Base-by-base conservation (phyloP, 2,888 invertebrate species). In the Parapristionchus giblindavisi region DNA sequence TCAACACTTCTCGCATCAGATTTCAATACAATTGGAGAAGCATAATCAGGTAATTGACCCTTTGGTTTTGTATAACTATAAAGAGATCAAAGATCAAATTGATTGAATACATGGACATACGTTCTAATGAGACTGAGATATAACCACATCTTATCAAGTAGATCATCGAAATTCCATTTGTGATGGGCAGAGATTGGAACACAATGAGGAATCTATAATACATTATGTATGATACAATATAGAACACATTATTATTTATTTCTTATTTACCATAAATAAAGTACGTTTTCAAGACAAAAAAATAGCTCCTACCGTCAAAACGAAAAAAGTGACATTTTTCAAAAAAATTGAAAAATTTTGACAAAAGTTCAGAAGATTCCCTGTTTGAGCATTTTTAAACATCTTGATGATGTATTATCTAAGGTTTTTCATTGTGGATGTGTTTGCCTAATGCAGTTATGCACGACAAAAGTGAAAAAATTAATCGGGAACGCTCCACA, bases 181-280 rank as follows among this genome's bases (percentile, higher is more conserved):
- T 99, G 97, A 90, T 99, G 98, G 29, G 99, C 99, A 34, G 98
- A 99, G 84, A 99, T 97, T 0, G 99, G 99, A n/a, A 99, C 98
- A 88, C 96, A 96, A 89, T 99, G 99, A 0, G 99, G 99, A 87
- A 99, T 96, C 91, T 72, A 24, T n/a, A n/a, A n/a, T n/a, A n/a
- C n/a, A n/a, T n/a, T n/a, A n/a, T n/a, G n/a, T n/a, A n/a, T n/a
- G n/a, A n/a, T n/a, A n/a, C n/a, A n/a, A n/a, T n/a, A n/a, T n/a
- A n/a, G n/a, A n/a, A n/a, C n/a, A n/a, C n/a, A n/a, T n/a, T n/a
- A n/a, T n/a, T n/a, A n/a, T n/a, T n/a, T n/a, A 48, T 21, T 21
- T 21, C 11, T 21, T 48, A 48, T 48, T 48, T 48, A 48, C 48
- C 11, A 48, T 48, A n/a, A n/a, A n/a, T 48, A 21, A 48, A 48